Percentiles rank a stretch among this genome's conserved stretches.
These are phyloP conservation scores for Nephrotoma guestfalica DNA, from an alignment of 2,888 invertebrate species.

Conservation along the genomic window DNA sequence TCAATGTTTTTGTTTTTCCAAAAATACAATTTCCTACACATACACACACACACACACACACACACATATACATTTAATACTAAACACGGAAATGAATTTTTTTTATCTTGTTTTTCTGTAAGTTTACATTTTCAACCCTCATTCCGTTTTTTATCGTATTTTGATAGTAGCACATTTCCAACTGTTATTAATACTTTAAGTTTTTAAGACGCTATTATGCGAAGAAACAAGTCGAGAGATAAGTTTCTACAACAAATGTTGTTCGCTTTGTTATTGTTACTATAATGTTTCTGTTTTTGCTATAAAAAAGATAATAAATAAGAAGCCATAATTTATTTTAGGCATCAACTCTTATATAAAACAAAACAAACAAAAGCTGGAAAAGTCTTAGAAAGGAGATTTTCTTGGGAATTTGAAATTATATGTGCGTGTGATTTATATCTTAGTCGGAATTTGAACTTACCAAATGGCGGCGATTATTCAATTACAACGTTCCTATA, in stretches of 20 bases:
- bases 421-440: neutral
- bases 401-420: neutral
- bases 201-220: neutral
- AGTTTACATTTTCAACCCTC: neutral
- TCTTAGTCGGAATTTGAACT: neutral
- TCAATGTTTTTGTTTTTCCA: no score
- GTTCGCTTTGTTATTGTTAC: neutral
- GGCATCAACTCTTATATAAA: neutral
- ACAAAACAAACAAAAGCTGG: neutral
- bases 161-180: neutral
- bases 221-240: neutral
- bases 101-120: neutral
- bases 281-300: neutral
- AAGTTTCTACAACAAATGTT: neutral
- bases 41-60: no score
- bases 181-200: neutral
- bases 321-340: neutral
- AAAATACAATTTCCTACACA: no score
- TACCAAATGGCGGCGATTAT: neutral
- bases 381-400: neutral
- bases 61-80: no score
- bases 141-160: no score
- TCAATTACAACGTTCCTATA: no score
- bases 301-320: neutral
- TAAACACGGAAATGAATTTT: neutral